phyloP scores from a whole-genome alignment of 1,140 invertebrate species.

The Eumaeus atala region DNA sequence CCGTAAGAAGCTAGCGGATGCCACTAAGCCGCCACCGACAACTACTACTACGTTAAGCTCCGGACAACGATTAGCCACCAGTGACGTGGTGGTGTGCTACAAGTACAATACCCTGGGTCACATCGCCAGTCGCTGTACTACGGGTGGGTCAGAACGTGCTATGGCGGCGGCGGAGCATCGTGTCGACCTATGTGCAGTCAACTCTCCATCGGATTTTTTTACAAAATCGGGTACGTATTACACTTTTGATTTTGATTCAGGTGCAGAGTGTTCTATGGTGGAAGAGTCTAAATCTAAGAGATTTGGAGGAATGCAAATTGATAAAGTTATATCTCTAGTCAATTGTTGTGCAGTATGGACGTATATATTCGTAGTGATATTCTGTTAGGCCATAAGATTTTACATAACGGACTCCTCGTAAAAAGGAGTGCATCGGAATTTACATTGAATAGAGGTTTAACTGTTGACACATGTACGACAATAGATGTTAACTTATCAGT shows the following conservation, averaged over 20 bases:
- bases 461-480: background rate
- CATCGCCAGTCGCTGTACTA: constrained; percentile 19
- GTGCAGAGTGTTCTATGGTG: constrained; percentile 30
- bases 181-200: constrained; percentile 27
- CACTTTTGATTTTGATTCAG: constrained; percentile 30
- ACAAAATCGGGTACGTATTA: constrained; percentile 24
- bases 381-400: constrained; percentile 11
- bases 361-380: constrained; percentile 7
- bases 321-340: constrained; percentile 22
- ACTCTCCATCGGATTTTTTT: constrained; percentile 17
- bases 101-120: constrained; percentile 25
- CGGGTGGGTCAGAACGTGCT: background rate
- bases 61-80: background rate
- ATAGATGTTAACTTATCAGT: background rate
- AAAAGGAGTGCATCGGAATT: background rate
- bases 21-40: background rate
- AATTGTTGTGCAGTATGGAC: constrained; percentile 15
- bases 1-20: background rate
- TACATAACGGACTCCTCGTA: constrained; percentile 8
- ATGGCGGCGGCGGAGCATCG: constrained; percentile 17
- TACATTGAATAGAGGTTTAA: background rate
- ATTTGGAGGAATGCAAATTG: constrained; percentile 21
- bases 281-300: constrained; percentile 24
- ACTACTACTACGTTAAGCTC: constrained; percentile 1
- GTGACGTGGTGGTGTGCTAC: constrained; percentile 17